A percentile compares a stretch with the other conserved stretches of the same genome.
Evolutionary conservation across 2,113 vertebrate species (phyloP).

Genomic region (Benitochromis conjunctus): DNA sequence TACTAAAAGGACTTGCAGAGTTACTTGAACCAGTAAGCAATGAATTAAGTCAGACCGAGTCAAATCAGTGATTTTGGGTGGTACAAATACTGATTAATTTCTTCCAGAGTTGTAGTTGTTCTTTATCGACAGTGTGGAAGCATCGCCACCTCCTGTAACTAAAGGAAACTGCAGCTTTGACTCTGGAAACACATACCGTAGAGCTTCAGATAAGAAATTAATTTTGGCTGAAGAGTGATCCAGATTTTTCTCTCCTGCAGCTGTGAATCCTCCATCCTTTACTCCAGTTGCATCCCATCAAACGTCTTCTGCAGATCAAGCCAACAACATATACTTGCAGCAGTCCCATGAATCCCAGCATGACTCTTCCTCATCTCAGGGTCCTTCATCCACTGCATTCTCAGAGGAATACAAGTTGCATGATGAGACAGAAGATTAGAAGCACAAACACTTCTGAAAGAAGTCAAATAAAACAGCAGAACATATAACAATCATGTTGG

Average conservation of each 20-base stretch:
- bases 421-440: neutral
- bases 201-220: neutral
- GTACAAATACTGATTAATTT: neutral
- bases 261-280: neutral
- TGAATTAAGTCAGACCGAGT: neutral
- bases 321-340: accelerated
- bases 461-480: neutral
- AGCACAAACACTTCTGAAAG: neutral
- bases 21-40: neutral
- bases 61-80: neutral
- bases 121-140: neutral
- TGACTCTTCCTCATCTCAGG: neutral
- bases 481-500: neutral
- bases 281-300: neutral
- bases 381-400: neutral
- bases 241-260: neutral
- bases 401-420: neutral
- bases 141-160: neutral
- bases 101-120: neutral
- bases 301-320: neutral
- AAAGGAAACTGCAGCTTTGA: neutral
- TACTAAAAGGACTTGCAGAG: neutral
- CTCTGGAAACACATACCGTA: neutral
- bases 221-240: neutral
- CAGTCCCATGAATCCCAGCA: neutral